Percentiles rank a stretch among this genome's conserved stretches.
phyloP scores from a whole-genome alignment of 2,888 invertebrate genomes.

The Epinotia bilunana region DNA sequence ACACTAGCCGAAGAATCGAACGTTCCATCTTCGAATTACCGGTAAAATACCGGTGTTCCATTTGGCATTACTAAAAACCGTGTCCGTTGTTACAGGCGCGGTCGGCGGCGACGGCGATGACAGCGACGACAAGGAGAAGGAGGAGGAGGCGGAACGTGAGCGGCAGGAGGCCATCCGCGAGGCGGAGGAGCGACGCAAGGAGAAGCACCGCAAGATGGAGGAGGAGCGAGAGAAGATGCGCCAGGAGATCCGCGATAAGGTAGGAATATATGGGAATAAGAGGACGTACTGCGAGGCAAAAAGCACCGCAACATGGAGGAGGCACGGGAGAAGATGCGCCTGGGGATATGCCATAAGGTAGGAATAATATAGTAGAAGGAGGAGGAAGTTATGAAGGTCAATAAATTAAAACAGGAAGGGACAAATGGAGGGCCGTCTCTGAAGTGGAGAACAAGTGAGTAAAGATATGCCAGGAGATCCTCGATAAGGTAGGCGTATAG shows the following conservation, averaged over 20 bases:
- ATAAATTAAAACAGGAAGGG: no score
- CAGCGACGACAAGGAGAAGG: conserved; percentile 98
- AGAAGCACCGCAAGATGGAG: conserved; percentile 99
- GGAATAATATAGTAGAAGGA: conserved; percentile 79
- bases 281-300: conserved; percentile 97
- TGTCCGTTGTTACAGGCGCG: conserved; percentile 86
- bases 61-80: not conserved
- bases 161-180: conserved; percentile 98
- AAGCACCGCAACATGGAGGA: conserved; percentile 99
- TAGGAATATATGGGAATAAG: conserved; percentile 70
- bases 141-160: conserved; percentile 99
- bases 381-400: not conserved
- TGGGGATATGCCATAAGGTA: conserved; percentile 99
- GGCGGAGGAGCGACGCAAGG: conserved; percentile 99
- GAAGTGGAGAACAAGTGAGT: conserved; percentile 92
- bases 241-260: conserved; percentile 99
- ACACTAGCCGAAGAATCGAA: no score
- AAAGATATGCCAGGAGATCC: conserved; percentile 99
- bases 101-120: conserved; percentile 95
- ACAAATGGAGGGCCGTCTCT: no score
- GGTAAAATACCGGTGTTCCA: no score
- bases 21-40: no score
- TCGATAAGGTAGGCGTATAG: not conserved
- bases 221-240: conserved; percentile 99
- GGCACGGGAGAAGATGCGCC: conserved; percentile 99